These are phyloP conservation scores for Elymnias hypermnestra DNA, from an alignment of 1,140 invertebrate genomes.

Conservation along the genomic window DNA sequence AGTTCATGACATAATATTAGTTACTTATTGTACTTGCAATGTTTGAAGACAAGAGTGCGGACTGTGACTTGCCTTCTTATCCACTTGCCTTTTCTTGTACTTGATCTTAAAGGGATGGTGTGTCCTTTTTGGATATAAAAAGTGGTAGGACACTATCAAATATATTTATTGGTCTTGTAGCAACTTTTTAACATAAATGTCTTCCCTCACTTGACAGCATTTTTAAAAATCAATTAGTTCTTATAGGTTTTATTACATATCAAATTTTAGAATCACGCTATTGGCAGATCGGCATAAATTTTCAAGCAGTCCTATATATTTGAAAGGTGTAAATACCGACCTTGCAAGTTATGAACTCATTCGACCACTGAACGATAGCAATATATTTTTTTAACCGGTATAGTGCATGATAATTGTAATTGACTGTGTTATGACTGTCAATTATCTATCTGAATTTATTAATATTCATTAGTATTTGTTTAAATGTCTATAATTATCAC, in stretches of 20 bases:
- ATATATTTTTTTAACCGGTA: constrained; percentile 25
- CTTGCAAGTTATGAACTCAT: constrained; percentile 30
- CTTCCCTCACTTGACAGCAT: too few relatives aligned
- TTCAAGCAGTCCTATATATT: constrained; percentile 25
- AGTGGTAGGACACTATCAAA: too few relatives aligned
- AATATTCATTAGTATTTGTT: constrained; percentile 4
- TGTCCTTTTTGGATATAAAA: too few relatives aligned
- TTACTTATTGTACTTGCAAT: constrained; percentile 29
- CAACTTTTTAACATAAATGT: too few relatives aligned
- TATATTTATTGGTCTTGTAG: too few relatives aligned
- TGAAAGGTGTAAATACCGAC: constrained; percentile 30
- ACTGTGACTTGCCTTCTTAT: constrained; percentile 59
- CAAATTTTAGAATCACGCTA: too few relatives aligned
- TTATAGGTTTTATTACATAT: too few relatives aligned
- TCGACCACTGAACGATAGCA: constrained; percentile 23
- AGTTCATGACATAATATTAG: constrained; percentile 53
- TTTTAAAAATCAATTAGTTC: too few relatives aligned
- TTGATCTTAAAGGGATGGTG: too few relatives aligned
- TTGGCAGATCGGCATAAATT: constrained; percentile 35
- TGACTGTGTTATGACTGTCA: constrained; percentile 36
- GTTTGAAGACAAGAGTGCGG: constrained; percentile 38
- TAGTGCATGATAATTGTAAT: constrained; percentile 23
- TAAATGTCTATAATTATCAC: too few relatives aligned
- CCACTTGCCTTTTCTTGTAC: constrained; percentile 57
- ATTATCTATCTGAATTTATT: constrained; percentile 22